These are phyloP conservation scores for Chionoecetes opilio DNA, from an alignment of 1,140 invertebrate genomes.

Conservation along the genomic window DNA sequence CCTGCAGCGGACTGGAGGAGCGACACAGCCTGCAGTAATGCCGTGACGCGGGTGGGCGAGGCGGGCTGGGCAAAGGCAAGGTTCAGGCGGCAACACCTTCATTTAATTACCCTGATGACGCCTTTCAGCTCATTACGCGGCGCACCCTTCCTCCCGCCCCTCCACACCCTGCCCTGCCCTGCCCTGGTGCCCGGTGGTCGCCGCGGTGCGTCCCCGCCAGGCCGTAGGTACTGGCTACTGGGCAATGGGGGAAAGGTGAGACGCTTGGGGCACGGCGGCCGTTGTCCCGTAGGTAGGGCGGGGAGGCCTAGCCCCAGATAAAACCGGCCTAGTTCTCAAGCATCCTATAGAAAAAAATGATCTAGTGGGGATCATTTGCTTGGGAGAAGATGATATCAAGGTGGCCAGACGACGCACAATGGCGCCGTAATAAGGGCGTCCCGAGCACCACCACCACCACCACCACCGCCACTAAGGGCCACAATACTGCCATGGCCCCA, in stretches of 20 bases:
- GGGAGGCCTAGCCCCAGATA: not conserved
- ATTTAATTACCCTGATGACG: not conserved
- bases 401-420: not conserved
- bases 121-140: not conserved
- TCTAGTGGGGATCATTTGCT: conserved; percentile 35
- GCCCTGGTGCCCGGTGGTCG: not conserved
- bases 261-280: not conserved
- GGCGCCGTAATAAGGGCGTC: conserved; percentile 40
- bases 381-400: conserved; percentile 64
- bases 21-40: not conserved
- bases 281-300: not conserved
- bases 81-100: not conserved
- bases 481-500: not conserved
- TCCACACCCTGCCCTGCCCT: not conserved
- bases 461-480: not conserved
- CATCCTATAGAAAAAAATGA: conserved; percentile 61
- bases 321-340: conserved; percentile 42
- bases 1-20: not conserved
- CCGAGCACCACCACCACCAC: not conserved
- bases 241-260: not conserved
- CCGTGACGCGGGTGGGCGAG: not conserved
- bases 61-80: not conserved
- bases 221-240: too few relatives aligned
- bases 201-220: not conserved
- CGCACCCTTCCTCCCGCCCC: not conserved